Evolutionary conservation across 2,113 vertebrate species (phyloP), one percentile per base, ranked within the genome.

Genomic region (Ancistrus triradiatus): DNA sequence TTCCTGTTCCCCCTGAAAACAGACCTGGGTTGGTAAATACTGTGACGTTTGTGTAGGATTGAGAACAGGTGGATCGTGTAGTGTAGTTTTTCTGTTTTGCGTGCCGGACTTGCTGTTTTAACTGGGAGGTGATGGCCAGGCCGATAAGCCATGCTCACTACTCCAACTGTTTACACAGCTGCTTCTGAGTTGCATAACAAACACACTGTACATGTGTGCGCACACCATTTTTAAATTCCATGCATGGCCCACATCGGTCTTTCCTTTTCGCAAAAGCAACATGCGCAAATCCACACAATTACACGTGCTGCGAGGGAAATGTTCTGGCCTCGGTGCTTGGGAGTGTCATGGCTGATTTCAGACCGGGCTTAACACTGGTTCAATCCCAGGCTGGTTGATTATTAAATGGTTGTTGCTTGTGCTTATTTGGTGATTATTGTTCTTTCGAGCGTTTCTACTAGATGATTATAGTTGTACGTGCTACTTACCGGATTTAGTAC

Each of bases 91-190:
- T 27, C 42, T 21, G 38, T 42, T 42, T 37, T 58, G 55, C 35
- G 37, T 49, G 38, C 27, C 42, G 43, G 22, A 58, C 44, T 33
- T 2, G 49, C 24, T 62, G 42, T 24, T 66, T 53, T n/a, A 52
- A 42, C 50, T 35, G 35, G 8, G 15, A 59, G 24, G 21, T 21
- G 64, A 70, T 25, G 44, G 74, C 70, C 67, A 75, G 66, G 33
- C 68, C n/a, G 27, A 22, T 63, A 72, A 80, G 52, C 56, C 7
- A 47, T 48, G 2, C 37, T 68, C 60, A 77, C 71, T 63, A 75
- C 8, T 4, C 2, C 28, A 27, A 21, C 13, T 84, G 73, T 82
- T 87, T 86, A 79, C 71, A 78, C 85, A 86, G 84, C 82, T 85
- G 80, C 78, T 55, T 38, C 19, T 6, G 37, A 59, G 73, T 83